These are phyloP conservation scores for Leptodirus hochenwartii DNA, from an alignment of 2,888 invertebrate genomes.

Conservation along the genomic window DNA sequence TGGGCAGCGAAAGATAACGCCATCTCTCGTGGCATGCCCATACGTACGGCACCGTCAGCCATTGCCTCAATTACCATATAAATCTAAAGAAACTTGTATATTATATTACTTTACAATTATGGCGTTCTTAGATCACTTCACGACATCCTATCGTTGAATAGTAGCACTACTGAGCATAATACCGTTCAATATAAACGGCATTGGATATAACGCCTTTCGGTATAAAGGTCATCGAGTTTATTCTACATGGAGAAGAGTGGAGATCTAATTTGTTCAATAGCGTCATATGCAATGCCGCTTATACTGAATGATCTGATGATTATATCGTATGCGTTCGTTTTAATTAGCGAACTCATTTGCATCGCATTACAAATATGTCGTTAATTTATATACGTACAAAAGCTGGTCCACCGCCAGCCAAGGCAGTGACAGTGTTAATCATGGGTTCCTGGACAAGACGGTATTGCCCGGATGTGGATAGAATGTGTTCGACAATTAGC, in stretches of 20 bases:
- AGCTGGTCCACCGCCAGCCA: conserved; percentile 82
- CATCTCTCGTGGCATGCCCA: conserved; percentile 67
- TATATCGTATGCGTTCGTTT: too few species aligned
- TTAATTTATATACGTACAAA: conserved; percentile 43
- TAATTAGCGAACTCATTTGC: neutral
- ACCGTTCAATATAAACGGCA: neutral
- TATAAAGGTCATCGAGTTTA: too few species aligned
- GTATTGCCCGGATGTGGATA: conserved; percentile 35
- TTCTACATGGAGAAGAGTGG: too few species aligned
- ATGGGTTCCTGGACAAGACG: conserved; percentile 55
- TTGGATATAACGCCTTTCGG: too few species aligned
- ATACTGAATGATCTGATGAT: too few species aligned
- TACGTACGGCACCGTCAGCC: conserved; percentile 82
- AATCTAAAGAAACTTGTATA: conserved; percentile 31
- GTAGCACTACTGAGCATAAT: too few species aligned
- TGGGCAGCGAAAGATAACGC: conserved; percentile 71
- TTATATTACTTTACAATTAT: neutral
- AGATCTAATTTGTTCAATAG: too few species aligned
- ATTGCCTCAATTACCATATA: conserved; percentile 80
- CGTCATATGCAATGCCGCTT: too few species aligned
- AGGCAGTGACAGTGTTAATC: conserved; percentile 60
- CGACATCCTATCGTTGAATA: too few species aligned
- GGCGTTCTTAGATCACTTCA: too few species aligned
- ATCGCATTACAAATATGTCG: too few species aligned
- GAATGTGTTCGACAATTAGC: conserved; percentile 34